Conservation (phyloP, 2,888 invertebrate species). For the Aelia acuminata region DNA sequence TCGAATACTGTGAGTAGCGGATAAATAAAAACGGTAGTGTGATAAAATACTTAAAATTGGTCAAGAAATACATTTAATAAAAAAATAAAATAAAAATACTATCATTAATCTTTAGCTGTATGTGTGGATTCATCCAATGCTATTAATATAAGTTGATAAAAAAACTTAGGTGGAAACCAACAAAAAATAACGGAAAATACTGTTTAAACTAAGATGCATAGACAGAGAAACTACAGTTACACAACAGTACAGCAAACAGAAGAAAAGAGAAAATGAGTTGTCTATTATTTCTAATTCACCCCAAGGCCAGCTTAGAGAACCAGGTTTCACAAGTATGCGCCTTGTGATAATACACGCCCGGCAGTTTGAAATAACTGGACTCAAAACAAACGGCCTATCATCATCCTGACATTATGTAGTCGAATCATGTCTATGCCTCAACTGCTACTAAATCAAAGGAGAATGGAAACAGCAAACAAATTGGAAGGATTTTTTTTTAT, state of each 20-base stretch:
- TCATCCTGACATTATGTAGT: not conserved
- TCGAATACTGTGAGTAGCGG: no score
- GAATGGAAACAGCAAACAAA: not conserved
- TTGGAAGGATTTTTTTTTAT: not conserved
- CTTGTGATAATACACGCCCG: not conserved
- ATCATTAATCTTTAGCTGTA: no score
- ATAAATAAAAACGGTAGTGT: no score
- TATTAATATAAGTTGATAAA: no score
- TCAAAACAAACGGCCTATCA: not conserved
- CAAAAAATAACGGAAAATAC: not conserved
- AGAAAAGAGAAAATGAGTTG: conserved; percentile 4
- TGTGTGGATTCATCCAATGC: no score
- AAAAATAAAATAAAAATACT: no score
- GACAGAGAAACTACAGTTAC: conserved; percentile 18
- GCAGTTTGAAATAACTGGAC: not conserved
- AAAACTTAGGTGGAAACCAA: no score
- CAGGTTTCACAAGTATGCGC: not conserved
- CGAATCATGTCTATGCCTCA: not conserved
- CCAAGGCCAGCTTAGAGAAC: not conserved
- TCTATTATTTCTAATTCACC: conserved; percentile 3
- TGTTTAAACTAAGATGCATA: conserved; percentile 14
- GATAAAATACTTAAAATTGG: no score
- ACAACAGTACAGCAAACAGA: conserved; percentile 11
- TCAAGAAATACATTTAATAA: no score
- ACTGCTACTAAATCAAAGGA: not conserved